These are phyloP conservation scores for Argyra leucocephala DNA, from an alignment of 2,888 invertebrate genomes.

Conservation along the genomic window DNA sequence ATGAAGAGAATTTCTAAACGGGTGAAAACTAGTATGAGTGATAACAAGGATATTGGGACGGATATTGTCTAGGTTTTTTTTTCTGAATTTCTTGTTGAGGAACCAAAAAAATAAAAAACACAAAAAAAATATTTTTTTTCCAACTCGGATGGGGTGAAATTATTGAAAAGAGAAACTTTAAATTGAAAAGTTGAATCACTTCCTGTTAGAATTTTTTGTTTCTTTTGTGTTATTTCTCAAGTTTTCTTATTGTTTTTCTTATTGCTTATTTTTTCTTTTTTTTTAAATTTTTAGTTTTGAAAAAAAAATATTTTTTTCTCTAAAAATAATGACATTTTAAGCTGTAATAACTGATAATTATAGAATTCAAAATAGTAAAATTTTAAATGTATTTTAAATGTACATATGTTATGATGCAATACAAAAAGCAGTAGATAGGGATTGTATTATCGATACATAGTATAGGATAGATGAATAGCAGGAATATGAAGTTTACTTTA, in stretches of 20 bases:
- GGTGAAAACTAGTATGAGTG: neutral
- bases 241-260: neutral
- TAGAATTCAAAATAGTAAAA: too few relatives aligned
- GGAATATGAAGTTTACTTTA: too few relatives aligned
- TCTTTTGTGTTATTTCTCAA: neutral
- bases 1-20: neutral
- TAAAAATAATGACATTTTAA: too few relatives aligned
- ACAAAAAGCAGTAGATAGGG: too few relatives aligned
- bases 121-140: too few relatives aligned
- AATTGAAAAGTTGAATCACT: conserved; percentile 6
- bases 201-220: neutral
- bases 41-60: conserved; percentile 1
- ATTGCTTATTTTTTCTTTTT: neutral
- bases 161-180: neutral
- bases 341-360: too few relatives aligned
- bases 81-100: neutral
- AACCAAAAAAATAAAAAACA: too few relatives aligned
- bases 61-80: conserved; percentile 4
- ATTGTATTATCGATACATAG: too few relatives aligned
- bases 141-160: neutral
- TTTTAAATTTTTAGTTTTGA: neutral
- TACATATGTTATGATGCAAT: too few relatives aligned
- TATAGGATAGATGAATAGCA: too few relatives aligned
- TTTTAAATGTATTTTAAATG: too few relatives aligned
- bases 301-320: neutral